These are phyloP conservation scores for Pachydiplax longipennis DNA, from an alignment of 2,888 invertebrate species.

Conservation along the genomic window DNA sequence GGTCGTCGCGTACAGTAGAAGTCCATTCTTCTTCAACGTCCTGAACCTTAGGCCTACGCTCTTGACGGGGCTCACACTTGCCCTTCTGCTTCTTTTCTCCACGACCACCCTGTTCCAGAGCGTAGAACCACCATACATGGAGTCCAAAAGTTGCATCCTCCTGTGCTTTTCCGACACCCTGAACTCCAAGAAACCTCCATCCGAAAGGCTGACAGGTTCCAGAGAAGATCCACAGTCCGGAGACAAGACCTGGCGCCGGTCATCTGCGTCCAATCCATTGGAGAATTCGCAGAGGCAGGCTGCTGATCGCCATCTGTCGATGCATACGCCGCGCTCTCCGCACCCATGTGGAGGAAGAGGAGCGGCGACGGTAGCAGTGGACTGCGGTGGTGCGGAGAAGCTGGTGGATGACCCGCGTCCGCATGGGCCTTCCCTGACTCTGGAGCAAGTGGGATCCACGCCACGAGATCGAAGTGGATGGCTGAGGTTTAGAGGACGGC, in stretches of 20 bases:
- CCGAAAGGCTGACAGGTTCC: constrained; percentile 79
- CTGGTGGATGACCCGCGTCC: constrained; percentile 49
- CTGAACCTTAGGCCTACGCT: constrained; percentile 81
- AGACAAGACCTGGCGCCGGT: constrained; percentile 59
- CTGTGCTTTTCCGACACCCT: constrained; percentile 79
- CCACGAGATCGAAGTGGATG: constrained; percentile 76
- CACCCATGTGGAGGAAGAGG: constrained; percentile 62
- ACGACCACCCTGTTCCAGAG: constrained; percentile 65
- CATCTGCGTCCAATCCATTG: constrained; percentile 63
- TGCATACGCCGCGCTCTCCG: constrained; percentile 73
- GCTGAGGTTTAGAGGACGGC: constrained; percentile 81
- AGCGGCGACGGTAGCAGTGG: neutral
- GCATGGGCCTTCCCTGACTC: constrained; percentile 57
- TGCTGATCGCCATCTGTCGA: constrained; percentile 83
- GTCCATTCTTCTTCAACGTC: constrained; percentile 78
- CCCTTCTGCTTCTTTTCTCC: constrained; percentile 55
- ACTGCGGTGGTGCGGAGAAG: neutral
- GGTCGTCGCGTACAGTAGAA: constrained; percentile 86
- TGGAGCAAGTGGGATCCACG: constrained; percentile 78
- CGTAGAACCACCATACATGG: constrained; percentile 76
- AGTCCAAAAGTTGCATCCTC: constrained; percentile 84
- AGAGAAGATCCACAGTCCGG: constrained; percentile 82
- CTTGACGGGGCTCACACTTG: constrained; percentile 67
- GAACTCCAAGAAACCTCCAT: constrained; percentile 81
- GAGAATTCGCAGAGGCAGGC: constrained; percentile 67